Evolutionary conservation across 2,797 vertebrate species (phyloP).

Genomic region (Enteromius mattozi): DNA sequence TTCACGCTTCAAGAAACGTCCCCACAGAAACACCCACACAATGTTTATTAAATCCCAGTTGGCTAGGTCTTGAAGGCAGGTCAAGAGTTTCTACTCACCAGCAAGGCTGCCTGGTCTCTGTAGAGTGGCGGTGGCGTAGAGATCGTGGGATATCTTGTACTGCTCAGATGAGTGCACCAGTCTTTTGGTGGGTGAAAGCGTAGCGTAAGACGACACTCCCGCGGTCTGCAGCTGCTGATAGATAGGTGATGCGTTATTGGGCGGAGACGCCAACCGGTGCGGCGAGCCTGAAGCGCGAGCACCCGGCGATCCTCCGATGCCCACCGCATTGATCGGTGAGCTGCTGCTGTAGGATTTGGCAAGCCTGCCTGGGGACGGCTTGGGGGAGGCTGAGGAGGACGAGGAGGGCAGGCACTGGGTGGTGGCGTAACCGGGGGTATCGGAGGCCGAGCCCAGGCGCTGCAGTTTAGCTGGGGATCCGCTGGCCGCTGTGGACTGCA

Average conservation of each 20-base stretch:
- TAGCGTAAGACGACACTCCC: slow-evolving; percentile 95
- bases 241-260: slow-evolving; percentile 89
- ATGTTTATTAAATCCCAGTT: slow-evolving; percentile 33
- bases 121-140: slow-evolving; percentile 93
- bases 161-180: slow-evolving; percentile 93
- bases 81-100: slow-evolving; percentile 77
- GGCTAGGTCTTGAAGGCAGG: neutral
- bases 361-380: slow-evolving; percentile 89
- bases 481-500: slow-evolving; percentile 76
- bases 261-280: slow-evolving; percentile 89
- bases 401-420: slow-evolving; percentile 85
- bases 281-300: slow-evolving; percentile 76
- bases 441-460: slow-evolving; percentile 87
- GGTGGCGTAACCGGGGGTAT: slow-evolving; percentile 84
- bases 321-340: slow-evolving; percentile 85
- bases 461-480: slow-evolving; percentile 92
- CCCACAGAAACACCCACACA: neutral
- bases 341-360: slow-evolving; percentile 97
- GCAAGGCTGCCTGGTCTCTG: slow-evolving; percentile 96
- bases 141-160: slow-evolving; percentile 97
- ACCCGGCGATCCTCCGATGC: slow-evolving; percentile 80
- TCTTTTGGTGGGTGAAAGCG: slow-evolving; percentile 94
- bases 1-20: slow-evolving; percentile 9
- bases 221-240: slow-evolving; percentile 88
- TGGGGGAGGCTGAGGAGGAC: slow-evolving; percentile 85